phyloP scores from a whole-genome alignment of 2,113 vertebrate genomes.

The Dolichotis patagonum region DNA sequence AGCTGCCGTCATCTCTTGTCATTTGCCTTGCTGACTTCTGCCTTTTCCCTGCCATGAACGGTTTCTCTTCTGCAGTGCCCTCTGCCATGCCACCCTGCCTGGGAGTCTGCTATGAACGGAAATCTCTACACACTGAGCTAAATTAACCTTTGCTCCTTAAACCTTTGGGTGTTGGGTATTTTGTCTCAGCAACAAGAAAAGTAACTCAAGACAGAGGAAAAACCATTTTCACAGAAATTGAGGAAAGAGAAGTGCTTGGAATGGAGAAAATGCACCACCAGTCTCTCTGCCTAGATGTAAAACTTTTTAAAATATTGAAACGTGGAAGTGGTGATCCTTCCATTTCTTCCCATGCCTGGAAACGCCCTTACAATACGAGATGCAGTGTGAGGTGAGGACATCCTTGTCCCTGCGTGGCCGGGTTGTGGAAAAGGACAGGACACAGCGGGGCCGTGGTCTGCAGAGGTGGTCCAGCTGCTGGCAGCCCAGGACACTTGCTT shows the following conservation, averaged over 20 bases:
- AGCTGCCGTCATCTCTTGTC: not conserved
- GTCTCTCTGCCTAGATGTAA: not conserved
- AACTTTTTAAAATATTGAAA: not conserved
- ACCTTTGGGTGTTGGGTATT: not conserved
- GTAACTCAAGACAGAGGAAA: not conserved
- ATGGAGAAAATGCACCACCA: not conserved
- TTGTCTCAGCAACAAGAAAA: not conserved
- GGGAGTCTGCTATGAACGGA: not conserved
- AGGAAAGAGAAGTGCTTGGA: not conserved
- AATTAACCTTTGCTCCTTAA: not conserved
- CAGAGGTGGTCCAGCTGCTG: fast-evolving
- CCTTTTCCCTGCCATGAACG: not conserved
- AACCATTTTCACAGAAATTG: not conserved
- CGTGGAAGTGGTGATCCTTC: not conserved
- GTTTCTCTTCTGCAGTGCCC: not conserved
- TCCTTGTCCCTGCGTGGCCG: not conserved
- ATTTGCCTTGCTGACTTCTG: not conserved
- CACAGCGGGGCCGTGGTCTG: not conserved
- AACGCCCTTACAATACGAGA: not conserved
- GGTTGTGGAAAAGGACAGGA: not conserved
- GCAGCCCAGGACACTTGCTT: fast-evolving
- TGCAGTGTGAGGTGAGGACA: not conserved
- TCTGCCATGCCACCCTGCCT: not conserved
- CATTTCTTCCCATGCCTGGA: fast-evolving
- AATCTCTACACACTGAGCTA: too few relatives aligned